Conservation (phyloP, 1,140 invertebrate genomes). For the Spodoptera frugiperda region DNA sequence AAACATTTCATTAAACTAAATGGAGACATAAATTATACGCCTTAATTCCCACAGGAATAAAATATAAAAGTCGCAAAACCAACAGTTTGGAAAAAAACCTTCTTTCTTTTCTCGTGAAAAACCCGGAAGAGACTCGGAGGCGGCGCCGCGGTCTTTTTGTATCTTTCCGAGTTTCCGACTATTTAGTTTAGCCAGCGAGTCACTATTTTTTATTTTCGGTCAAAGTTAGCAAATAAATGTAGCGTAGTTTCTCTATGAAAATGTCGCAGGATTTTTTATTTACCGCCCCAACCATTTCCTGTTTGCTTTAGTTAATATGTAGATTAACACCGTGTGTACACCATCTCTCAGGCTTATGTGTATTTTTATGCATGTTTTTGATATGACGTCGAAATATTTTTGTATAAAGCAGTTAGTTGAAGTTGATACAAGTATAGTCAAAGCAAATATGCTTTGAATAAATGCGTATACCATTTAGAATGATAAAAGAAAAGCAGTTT, state of each 20-base stretch:
- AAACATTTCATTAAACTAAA: constrained; percentile 23
- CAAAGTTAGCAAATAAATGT: constrained; percentile 31
- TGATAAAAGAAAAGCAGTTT: too few relatives aligned
- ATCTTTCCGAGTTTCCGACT: constrained; percentile 29
- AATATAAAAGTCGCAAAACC: constrained; percentile 34
- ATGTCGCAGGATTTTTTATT: constrained; percentile 6
- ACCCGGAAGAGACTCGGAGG: constrained; percentile 32
- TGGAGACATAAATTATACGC: constrained; percentile 17
- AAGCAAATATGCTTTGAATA: too few relatives aligned
- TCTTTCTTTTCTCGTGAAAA: constrained; percentile 35
- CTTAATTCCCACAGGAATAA: constrained; percentile 24
- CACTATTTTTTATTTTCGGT: constrained; percentile 43
- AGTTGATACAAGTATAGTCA: too few relatives aligned
- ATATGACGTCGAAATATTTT: too few relatives aligned
- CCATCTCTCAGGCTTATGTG: too few relatives aligned
- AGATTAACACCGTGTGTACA: background rate
- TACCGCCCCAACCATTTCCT: constrained; percentile 5
- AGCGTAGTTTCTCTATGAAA: constrained; percentile 3
- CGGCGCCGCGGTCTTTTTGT: constrained; percentile 36
- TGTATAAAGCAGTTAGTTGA: too few relatives aligned
- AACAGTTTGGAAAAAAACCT: constrained; percentile 40
- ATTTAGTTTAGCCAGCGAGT: constrained; percentile 32
- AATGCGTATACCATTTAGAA: too few relatives aligned
- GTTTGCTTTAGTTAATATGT: background rate
- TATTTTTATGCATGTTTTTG: too few relatives aligned